A percentile compares a stretch with the other conserved stretches of the same genome.
These are phyloP conservation scores for Bombus terrestris DNA, from an alignment of 1,140 invertebrate species.

Conservation along the genomic window DNA sequence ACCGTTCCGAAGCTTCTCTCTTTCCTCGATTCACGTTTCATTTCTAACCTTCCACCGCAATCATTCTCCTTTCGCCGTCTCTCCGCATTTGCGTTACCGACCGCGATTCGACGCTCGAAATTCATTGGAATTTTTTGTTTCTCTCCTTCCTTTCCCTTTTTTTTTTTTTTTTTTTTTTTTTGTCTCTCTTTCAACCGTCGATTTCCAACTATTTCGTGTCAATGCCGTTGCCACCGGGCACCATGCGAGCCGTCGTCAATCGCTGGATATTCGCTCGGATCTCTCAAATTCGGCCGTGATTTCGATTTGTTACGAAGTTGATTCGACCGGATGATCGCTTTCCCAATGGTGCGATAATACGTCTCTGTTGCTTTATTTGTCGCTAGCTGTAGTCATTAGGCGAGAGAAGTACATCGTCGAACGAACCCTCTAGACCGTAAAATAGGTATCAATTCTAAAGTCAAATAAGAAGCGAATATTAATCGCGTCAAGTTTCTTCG, in stretches of 20 bases:
- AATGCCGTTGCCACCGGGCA: conserved; percentile 33
- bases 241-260: conserved; percentile 40
- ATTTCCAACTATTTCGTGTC: conserved; percentile 54
- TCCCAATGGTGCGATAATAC: conserved; percentile 53
- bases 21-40: neutral
- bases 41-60: neutral
- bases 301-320: conserved; percentile 63
- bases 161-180: neutral
- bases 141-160: neutral
- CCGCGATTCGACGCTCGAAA: conserved; percentile 6
- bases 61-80: neutral
- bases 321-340: conserved; percentile 40
- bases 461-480: too few relatives aligned
- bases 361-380: conserved; percentile 1
- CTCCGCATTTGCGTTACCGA: neutral
- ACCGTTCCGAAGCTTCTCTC: neutral
- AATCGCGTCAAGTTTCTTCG: too few relatives aligned
- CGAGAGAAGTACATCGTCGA: too few relatives aligned
- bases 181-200: neutral
- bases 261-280: conserved; percentile 43
- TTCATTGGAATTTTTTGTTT: neutral
- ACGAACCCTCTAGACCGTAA: too few relatives aligned
- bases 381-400: too few relatives aligned
- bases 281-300: conserved; percentile 49
- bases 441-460: too few relatives aligned